Evolutionary conservation across 2,797 vertebrate species (phyloP).

Genomic region (Molossus molossus): DNA sequence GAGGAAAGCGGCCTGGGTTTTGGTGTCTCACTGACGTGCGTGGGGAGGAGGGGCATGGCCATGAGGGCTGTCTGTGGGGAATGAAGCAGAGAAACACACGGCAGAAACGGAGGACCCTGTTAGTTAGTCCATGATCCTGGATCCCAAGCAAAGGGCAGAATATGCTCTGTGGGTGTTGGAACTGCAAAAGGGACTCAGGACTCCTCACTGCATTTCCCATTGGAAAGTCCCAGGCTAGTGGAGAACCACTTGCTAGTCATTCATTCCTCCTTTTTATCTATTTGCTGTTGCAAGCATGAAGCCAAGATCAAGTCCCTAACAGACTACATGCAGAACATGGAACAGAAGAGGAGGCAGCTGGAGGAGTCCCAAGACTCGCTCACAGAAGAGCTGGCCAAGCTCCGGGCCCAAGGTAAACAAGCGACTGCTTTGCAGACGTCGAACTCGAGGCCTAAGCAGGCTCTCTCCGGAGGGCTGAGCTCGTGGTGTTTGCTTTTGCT

Average conservation of each 20-base stretch:
- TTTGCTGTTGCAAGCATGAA: constrained; percentile 91
- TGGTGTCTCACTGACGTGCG: neutral
- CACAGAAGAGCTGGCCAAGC: constrained; percentile 95
- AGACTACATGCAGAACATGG: constrained; percentile 96
- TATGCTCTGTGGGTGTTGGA: neutral
- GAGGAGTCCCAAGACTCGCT: constrained; percentile 96
- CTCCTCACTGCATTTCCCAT: accelerated
- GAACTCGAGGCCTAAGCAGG: neutral
- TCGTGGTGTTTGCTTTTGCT: constrained; percentile 9
- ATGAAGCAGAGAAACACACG: neutral
- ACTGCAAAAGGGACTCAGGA: neutral
- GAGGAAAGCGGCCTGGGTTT: neutral
- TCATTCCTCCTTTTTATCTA: constrained; percentile 22
- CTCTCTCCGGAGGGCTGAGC: neutral
- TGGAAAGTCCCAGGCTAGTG: neutral
- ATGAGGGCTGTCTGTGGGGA: neutral
- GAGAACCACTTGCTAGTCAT: neutral
- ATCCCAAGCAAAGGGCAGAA: neutral
- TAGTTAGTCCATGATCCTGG: neutral
- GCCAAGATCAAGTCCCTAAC: constrained; percentile 95
- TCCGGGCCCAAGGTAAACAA: constrained; percentile 94
- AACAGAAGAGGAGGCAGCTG: constrained; percentile 96
- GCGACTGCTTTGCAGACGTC: neutral
- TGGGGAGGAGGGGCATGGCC: neutral
- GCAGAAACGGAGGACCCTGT: neutral